Base-by-base conservation (phyloP, 1,140 invertebrate species). In the Littorina saxatilis region DNA sequence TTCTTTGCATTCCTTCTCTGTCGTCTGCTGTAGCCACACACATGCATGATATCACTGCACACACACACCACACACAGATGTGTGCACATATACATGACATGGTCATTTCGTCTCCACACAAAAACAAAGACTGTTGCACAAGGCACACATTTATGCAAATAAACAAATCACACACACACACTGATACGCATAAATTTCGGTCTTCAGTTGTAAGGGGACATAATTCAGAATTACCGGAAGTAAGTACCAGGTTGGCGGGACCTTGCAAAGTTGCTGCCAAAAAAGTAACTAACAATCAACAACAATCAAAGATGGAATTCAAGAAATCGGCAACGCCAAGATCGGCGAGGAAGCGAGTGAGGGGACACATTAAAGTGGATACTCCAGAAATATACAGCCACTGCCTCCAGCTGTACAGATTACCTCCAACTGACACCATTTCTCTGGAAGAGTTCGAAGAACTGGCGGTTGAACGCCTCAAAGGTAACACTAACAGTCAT, bases 391-490 rank as follows among this genome's bases (percentile, higher is more conserved):
- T 15, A 29, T 78, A 66, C 37, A 27, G 37, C 23, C 76, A 78
- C n/a, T 66, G 55, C 29, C 35, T 90, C 17, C 88, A 90, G 80
- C 94, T 98, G 86, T 99, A 98, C 90, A 94, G 94, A 86, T 87
- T 94, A n/a, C 95, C 96, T 52, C 98, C 97, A n/a, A 93, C 87
- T 61, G 94, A 95, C 82, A 93, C 94, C 76, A 94, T 98, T 79
- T 94, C 94, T 79, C 93, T 98, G 32, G 93, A 95, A 81, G 96
- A 98, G 90, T 98, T 98, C 93, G 96, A 98, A 94, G 95, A 96
- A 74, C 94, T 96, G 85, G 96, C 96, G 15, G 90, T 97, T 39
- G 96, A 98, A 89, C 95, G 97, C 87, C 91, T 98, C 47, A 96
- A 96, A 93, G 93, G 95, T 95, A 40, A 29, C 23, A 17, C 27